phyloP scores from a whole-genome alignment of 2,888 invertebrate genomes.

The Drosophila mettleri region DNA sequence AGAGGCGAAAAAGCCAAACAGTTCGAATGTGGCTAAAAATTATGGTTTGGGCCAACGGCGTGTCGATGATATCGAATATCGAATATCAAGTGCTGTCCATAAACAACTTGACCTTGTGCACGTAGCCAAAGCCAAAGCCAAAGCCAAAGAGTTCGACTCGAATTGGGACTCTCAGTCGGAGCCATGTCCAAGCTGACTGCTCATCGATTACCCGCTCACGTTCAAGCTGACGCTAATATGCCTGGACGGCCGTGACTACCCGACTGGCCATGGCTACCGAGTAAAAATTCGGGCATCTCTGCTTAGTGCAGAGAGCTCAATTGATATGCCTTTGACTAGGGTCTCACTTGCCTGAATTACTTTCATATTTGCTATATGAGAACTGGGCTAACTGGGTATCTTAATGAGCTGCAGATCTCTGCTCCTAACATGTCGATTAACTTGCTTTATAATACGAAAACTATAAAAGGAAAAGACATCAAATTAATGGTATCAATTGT shows the following conservation, averaged over 20 bases:
- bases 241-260: constrained; percentile 33
- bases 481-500: too few species aligned
- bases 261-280: constrained; percentile 12
- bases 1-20: neutral
- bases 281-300: constrained; percentile 27
- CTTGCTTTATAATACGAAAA: neutral
- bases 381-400: neutral
- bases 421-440: too few species aligned
- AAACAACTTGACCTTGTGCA: constrained; percentile 80
- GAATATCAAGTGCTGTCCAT: constrained; percentile 76
- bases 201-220: constrained; percentile 78
- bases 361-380: constrained; percentile 23
- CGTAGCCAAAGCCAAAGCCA: constrained; percentile 51
- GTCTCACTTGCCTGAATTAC: constrained; percentile 44
- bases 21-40: constrained; percentile 40
- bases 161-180: neutral
- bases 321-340: constrained; percentile 65
- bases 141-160: constrained; percentile 9
- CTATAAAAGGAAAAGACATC: neutral
- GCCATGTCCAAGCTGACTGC: constrained; percentile 45
- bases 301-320: constrained; percentile 52
- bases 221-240: constrained; percentile 77
- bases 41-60: constrained; percentile 24
- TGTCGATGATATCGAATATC: constrained; percentile 71
- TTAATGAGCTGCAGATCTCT: neutral